Conservation (phyloP, 2,113 vertebrate species). For the Okapia johnstoni region DNA sequence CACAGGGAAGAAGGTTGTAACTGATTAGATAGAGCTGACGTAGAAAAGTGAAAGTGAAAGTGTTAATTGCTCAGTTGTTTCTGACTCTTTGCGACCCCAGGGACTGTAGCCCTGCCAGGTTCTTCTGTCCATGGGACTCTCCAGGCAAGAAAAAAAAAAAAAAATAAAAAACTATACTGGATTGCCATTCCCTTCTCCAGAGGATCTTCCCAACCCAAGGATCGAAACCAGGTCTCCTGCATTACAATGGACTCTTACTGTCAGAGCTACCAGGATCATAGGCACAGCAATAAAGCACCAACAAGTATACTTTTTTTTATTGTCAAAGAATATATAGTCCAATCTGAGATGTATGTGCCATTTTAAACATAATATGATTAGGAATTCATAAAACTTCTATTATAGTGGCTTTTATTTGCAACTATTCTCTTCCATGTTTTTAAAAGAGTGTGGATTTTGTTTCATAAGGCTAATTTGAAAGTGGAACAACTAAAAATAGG, state of each 20-base stretch:
- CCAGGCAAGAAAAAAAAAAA: not conserved
- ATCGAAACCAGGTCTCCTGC: not conserved
- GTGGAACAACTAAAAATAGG: not conserved
- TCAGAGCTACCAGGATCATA: not conserved
- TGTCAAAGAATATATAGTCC: not conserved
- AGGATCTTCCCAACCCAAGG: not conserved
- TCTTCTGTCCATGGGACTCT: not conserved
- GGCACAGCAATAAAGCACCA: fast-evolving
- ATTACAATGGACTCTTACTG: not conserved
- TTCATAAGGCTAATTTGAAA: not conserved
- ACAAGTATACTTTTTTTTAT: fast-evolving
- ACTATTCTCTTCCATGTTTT: not conserved
- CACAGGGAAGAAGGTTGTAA: not conserved
- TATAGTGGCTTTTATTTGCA: not conserved
- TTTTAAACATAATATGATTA: not conserved
- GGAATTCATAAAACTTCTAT: fast-evolving
- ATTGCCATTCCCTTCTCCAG: not conserved
- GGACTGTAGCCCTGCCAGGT: not conserved
- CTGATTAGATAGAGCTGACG: not conserved
- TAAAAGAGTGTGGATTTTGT: not conserved
- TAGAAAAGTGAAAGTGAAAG: not conserved
- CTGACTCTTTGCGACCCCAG: not conserved
- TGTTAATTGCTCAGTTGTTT: not conserved
- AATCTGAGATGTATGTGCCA: fast-evolving
- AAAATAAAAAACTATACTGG: not conserved